Percentiles rank a stretch among this genome's conserved stretches.
phyloP scores from a whole-genome alignment of 2,888 invertebrate genomes.

The Drosophila stalkeri region DNA sequence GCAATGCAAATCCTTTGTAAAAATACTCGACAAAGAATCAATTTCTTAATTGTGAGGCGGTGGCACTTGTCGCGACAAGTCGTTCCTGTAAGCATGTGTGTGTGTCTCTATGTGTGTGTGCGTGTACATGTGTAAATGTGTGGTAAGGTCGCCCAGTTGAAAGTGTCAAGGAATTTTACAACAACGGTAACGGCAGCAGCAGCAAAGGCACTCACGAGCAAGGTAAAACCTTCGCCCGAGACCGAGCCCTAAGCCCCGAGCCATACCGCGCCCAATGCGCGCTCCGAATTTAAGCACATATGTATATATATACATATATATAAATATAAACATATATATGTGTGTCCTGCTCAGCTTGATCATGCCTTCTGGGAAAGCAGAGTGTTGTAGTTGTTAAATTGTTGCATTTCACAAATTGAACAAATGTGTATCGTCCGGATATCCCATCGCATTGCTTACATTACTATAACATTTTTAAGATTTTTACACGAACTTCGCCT shows the following conservation, averaged over 20 bases:
- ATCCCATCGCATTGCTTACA: constrained; percentile 41
- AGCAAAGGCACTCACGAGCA: constrained; percentile 57
- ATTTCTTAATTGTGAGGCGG: constrained; percentile 75
- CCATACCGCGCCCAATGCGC: constrained; percentile 77
- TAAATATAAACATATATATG: constrained; percentile 57
- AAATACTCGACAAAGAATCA: constrained; percentile 75
- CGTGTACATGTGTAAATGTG: constrained; percentile 45
- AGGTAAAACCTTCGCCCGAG: constrained; percentile 71
- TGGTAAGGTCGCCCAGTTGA: constrained; percentile 75
- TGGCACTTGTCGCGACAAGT: constrained; percentile 68
- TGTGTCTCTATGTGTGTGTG: constrained; percentile 5
- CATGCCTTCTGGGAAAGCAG: constrained; percentile 17
- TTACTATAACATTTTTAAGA: constrained; percentile 55
- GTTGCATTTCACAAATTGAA: constrained; percentile 62
- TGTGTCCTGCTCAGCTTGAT: constrained; percentile 46
- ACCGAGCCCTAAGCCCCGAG: constrained; percentile 54
- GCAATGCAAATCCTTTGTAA: constrained; percentile 77
- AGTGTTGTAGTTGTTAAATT: constrained; percentile 56
- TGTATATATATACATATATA: constrained; percentile 64
- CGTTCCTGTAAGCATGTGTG: constrained; percentile 3
- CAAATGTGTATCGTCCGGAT: constrained; percentile 46
- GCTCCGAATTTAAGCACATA: constrained; percentile 70
- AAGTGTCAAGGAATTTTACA: constrained; percentile 80
- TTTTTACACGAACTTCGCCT: constrained; percentile 54
- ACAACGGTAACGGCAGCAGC: constrained; percentile 44